These are phyloP conservation scores for Brevimyrus niger DNA, from an alignment of 2,113 vertebrate genomes.

Conservation along the genomic window DNA sequence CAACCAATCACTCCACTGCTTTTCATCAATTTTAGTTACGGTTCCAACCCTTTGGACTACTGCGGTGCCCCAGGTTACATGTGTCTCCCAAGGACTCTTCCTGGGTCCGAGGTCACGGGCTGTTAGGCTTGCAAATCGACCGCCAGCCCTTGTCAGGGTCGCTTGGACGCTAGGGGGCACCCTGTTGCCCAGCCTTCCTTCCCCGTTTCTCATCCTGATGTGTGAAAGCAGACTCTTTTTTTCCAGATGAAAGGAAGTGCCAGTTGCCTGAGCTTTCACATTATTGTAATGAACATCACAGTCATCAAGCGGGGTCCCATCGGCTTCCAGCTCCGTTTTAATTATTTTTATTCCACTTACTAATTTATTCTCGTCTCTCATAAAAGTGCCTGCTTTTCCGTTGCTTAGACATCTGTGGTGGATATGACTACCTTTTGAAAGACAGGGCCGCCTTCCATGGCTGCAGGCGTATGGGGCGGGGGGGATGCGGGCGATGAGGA, in stretches of 20 bases:
- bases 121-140: background rate
- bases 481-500: background rate
- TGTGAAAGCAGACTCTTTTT: background rate
- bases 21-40: background rate
- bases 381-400: background rate
- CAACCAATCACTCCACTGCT: background rate
- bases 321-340: constrained; percentile 11
- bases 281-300: constrained; percentile 16
- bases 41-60: background rate
- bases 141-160: background rate
- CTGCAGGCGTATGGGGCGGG: background rate
- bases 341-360: constrained; percentile 17
- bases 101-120: background rate
- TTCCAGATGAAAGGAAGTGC: constrained; percentile 1
- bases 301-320: background rate
- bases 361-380: constrained; percentile 16
- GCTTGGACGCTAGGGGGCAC: background rate
- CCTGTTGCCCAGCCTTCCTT: background rate
- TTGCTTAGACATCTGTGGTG: constrained; percentile 20
- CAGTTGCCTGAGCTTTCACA: constrained; percentile 9
- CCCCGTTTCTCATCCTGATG: background rate
- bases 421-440: background rate
- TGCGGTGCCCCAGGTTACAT: background rate
- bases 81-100: background rate
- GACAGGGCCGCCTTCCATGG: background rate